Conservation (phyloP, 2,888 invertebrate species). For the Maniola hyperantus region DNA sequence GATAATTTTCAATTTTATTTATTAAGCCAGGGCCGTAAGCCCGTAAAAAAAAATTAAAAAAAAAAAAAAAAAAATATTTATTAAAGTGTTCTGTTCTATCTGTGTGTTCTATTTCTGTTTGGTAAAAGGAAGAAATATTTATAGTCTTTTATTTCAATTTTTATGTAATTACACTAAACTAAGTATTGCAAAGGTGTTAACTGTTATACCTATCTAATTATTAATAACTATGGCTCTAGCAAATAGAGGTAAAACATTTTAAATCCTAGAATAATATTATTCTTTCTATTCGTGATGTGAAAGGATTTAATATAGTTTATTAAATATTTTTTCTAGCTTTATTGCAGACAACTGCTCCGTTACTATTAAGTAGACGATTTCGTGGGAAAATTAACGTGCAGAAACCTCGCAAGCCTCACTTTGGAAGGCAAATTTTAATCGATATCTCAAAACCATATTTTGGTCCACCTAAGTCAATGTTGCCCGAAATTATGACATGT, state of each 20-base stretch:
- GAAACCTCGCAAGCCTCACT: conserved; percentile 87
- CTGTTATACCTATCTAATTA: background rate
- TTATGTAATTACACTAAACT: background rate
- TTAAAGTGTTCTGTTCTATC: too few relatives aligned
- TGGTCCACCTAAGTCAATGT: conserved; percentile 65
- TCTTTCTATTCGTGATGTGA: background rate
- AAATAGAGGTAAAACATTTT: conserved; percentile 20
- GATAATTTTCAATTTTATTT: too few relatives aligned
- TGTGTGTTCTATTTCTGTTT: too few relatives aligned
- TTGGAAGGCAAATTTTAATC: conserved; percentile 85
- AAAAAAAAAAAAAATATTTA: too few relatives aligned
- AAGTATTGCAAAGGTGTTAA: background rate
- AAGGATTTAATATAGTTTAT: background rate
- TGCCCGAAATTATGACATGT: conserved; percentile 81
- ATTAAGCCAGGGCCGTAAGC: too few relatives aligned
- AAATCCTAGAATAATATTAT: background rate
- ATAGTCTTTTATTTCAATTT: too few relatives aligned
- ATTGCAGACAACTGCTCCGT: conserved; percentile 63
- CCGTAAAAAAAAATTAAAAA: too few relatives aligned
- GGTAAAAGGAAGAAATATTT: too few relatives aligned
- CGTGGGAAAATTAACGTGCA: conserved; percentile 91
- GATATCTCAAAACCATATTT: conserved; percentile 86
- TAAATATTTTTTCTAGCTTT: conserved; percentile 55
- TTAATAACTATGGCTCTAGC: conserved; percentile 1
- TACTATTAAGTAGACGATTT: conserved; percentile 84